A percentile compares a stretch with the other conserved stretches of the same genome.
Evolutionary conservation across 1,140 invertebrate species (phyloP).

Genomic region (Leptinotarsa undecemlineata): DNA sequence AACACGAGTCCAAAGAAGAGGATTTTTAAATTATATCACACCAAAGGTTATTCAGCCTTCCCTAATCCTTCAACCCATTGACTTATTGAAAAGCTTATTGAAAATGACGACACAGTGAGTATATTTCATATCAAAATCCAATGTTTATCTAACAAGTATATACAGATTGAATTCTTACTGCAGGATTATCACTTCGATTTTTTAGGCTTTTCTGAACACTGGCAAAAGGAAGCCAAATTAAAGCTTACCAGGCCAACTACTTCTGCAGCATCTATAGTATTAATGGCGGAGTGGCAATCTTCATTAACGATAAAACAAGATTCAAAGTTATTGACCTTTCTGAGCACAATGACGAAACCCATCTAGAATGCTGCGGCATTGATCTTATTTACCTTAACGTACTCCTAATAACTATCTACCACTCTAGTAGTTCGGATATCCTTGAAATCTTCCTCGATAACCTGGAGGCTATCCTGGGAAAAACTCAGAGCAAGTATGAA

Average conservation of each 20-base stretch:
- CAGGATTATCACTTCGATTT: constrained; percentile 6
- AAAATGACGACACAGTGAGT: neutral
- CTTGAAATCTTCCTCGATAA: neutral
- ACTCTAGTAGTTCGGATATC: neutral
- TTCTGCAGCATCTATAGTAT: neutral
- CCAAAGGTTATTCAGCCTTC: no score
- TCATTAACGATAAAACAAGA: neutral
- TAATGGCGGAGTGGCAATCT: neutral
- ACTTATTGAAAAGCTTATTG: no score
- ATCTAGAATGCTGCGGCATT: neutral
- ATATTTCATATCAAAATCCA: constrained; percentile 4
- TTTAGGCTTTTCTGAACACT: constrained; percentile 2
- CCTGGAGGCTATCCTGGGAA: neutral
- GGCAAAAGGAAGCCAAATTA: neutral
- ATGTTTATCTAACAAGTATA: neutral
- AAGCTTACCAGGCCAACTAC: neutral
- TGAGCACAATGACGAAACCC: neutral
- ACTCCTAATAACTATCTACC: neutral
- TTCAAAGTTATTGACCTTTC: neutral
- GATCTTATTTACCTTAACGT: neutral
- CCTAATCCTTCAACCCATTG: no score
- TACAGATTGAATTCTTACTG: constrained; percentile 2
- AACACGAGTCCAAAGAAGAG: neutral
- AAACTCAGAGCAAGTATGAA: no score
- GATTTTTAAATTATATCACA: neutral